Conservation (phyloP, 1,140 invertebrate species). For the Brachionus plicatilis region DNA sequence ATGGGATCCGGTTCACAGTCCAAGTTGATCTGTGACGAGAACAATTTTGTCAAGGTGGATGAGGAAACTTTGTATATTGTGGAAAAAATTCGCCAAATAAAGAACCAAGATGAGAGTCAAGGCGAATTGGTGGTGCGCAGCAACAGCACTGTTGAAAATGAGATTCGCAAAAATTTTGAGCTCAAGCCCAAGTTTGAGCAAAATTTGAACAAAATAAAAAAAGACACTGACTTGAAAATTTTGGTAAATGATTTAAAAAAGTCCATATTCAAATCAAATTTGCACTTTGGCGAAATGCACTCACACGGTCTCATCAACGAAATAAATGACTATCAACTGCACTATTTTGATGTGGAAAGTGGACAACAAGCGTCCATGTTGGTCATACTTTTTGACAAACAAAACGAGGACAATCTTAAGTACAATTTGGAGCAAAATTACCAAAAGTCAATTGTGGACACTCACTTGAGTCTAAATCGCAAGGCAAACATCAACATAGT, state of each 20-base stretch:
- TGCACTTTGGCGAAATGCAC: background rate
- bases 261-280: conserved; percentile 15
- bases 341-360: background rate
- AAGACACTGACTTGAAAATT: background rate
- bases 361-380: background rate
- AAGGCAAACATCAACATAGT: conserved; percentile 15
- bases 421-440: conserved; percentile 18
- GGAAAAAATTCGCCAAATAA: conserved; percentile 7
- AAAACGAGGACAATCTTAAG: conserved; percentile 26
- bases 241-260: conserved; percentile 17
- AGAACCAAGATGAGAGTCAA: background rate
- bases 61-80: conserved; percentile 37
- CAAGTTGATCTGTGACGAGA: background rate
- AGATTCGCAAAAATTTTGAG: conserved; percentile 39
- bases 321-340: conserved; percentile 40
- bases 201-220: background rate
- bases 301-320: background rate
- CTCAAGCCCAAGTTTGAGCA: conserved; percentile 6
- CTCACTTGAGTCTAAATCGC: background rate
- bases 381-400: conserved; percentile 34
- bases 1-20: background rate
- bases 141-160: background rate
- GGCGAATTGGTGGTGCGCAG: background rate
- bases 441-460: conserved; percentile 25
- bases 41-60: background rate